phyloP scores from a whole-genome alignment of 2,797 vertebrate genomes.

The Okamejei kenojei region DNA sequence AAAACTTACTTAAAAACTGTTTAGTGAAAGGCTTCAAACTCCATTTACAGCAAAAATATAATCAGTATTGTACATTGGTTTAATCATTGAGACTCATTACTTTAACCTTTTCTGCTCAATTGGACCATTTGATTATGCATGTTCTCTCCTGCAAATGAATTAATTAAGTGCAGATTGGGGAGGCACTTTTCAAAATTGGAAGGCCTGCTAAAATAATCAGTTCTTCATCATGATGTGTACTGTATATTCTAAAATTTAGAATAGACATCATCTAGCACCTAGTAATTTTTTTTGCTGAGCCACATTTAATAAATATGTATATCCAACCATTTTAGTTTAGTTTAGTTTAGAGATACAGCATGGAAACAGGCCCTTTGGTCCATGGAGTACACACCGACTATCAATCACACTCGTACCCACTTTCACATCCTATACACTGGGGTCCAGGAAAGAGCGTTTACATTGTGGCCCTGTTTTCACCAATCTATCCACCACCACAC shows the following conservation, averaged over 20 bases:
- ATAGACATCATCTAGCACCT: not conserved
- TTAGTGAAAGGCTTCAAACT: slow-evolving; percentile 19
- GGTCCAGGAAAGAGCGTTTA: too few relatives aligned
- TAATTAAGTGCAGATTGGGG: not conserved
- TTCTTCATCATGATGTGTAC: not conserved
- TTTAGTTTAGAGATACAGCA: too few relatives aligned
- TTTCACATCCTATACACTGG: too few relatives aligned
- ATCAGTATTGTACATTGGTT: not conserved
- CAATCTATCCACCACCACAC: too few relatives aligned
- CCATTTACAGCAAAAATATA: not conserved
- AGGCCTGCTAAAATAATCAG: not conserved
- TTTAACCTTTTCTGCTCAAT: not conserved
- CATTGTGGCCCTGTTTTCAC: too few relatives aligned
- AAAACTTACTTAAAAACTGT: not conserved
- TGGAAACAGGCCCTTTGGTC: too few relatives aligned
- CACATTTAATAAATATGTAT: too few relatives aligned
- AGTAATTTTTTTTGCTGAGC: not conserved
- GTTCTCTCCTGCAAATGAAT: not conserved
- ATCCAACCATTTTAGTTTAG: too few relatives aligned
- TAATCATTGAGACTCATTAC: not conserved
- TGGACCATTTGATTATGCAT: not conserved
- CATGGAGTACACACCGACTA: too few relatives aligned
- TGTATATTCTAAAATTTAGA: not conserved
- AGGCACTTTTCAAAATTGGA: not conserved
- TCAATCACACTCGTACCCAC: too few relatives aligned